Evolutionary conservation across 2,113 vertebrate genomes (phyloP).

Genomic region (Bucco capensis): DNA sequence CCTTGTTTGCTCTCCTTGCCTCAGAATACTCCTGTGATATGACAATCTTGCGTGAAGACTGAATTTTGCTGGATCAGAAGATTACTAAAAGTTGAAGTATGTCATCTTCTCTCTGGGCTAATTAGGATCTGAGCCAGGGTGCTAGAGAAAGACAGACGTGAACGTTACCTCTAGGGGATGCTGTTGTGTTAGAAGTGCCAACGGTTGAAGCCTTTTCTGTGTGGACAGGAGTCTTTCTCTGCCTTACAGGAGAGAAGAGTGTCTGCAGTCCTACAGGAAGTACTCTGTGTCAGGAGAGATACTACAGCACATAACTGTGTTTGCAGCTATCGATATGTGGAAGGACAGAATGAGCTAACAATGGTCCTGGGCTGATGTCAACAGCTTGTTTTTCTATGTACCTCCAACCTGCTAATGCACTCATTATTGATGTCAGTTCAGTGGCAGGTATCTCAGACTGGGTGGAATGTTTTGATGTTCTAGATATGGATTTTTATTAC

Average conservation of each 20-base stretch:
- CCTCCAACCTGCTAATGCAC: neutral
- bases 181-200: conserved; percentile 59
- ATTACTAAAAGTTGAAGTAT: neutral
- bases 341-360: neutral
- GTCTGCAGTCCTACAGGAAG: neutral
- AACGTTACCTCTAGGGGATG: conserved; percentile 65
- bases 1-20: neutral
- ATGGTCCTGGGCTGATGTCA: neutral
- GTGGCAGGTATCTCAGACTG: neutral
- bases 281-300: neutral
- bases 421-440: neutral
- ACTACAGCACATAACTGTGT: neutral
- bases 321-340: neutral
- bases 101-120: neutral
- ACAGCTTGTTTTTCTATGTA: neutral
- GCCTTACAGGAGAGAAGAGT: neutral
- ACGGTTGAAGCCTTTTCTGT: accelerated
- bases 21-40: neutral
- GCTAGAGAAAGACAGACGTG: neutral
- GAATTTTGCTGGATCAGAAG: neutral
- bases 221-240: neutral
- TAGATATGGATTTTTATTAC: neutral
- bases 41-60: neutral
- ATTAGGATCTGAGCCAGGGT: no score
- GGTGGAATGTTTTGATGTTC: neutral